These are phyloP conservation scores for Drosophila takahashii DNA, from an alignment of 1,140 invertebrate genomes.

Conservation along the genomic window DNA sequence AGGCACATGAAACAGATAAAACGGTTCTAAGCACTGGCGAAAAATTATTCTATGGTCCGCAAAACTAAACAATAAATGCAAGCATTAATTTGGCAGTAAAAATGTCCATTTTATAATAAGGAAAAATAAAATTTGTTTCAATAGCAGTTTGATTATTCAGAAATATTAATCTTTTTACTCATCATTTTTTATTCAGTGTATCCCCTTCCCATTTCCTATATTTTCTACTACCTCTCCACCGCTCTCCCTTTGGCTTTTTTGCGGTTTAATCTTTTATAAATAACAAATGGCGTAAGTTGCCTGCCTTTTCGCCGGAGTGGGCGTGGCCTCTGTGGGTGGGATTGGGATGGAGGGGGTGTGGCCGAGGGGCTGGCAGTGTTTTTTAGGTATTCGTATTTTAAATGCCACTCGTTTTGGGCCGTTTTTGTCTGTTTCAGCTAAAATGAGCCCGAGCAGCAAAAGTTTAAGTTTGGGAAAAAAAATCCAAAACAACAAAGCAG, in stretches of 20 bases:
- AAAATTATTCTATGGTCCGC: neutral
- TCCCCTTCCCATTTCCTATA: neutral
- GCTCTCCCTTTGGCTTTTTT: conserved; percentile 52
- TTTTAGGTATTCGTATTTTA: conserved; percentile 25
- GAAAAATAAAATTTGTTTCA: too few relatives aligned
- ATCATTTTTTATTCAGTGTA: neutral
- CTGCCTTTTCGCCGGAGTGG: conserved; percentile 30
- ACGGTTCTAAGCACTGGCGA: conserved; percentile 26
- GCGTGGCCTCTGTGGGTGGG: conserved; percentile 4
- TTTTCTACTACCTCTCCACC: neutral
- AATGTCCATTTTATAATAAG: neutral
- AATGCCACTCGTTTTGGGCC: conserved; percentile 14
- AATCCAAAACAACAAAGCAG: neutral
- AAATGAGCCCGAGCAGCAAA: conserved; percentile 24
- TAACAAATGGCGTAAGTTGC: conserved; percentile 76
- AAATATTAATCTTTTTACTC: neutral
- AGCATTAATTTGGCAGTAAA: neutral
- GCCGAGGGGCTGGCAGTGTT: conserved; percentile 7
- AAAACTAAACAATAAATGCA: neutral
- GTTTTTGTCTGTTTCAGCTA: conserved; percentile 23
- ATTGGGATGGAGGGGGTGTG: conserved; percentile 27
- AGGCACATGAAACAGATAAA: conserved; percentile 55
- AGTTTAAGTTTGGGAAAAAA: conserved; percentile 27
- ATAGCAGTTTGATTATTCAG: too few relatives aligned
- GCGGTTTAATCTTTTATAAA: conserved; percentile 79